These are phyloP conservation scores for Corythucha ciliata DNA, from an alignment of 2,888 invertebrate species.

Conservation along the genomic window DNA sequence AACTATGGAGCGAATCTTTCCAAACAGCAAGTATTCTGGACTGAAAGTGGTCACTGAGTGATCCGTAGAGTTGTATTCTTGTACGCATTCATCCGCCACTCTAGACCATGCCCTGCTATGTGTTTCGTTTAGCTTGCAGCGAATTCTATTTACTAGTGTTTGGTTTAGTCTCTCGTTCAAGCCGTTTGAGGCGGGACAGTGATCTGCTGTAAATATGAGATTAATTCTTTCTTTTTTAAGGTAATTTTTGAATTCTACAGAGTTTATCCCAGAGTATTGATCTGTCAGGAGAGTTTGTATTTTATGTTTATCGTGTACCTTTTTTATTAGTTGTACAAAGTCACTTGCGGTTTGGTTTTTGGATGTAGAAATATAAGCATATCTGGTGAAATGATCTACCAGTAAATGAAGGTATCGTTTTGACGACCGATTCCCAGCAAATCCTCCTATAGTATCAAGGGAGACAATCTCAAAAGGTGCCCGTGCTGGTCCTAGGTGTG, in stretches of 20 bases:
- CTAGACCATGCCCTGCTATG: conserved; percentile 34
- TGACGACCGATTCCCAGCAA: conserved; percentile 37
- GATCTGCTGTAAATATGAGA: conserved; percentile 32
- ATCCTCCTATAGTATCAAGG: conserved; percentile 38
- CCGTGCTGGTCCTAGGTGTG: conserved; percentile 32
- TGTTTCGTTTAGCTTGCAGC: conserved; percentile 35
- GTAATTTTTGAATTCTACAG: conserved; percentile 37
- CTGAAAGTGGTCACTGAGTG: conserved; percentile 35
- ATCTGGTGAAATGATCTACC: conserved; percentile 38
- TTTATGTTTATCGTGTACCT: conserved; percentile 25
- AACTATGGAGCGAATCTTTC: conserved; percentile 27
- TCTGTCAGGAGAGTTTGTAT: conserved; percentile 37
- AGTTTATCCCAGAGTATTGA: conserved; percentile 39
- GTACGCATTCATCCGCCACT: conserved; percentile 35
- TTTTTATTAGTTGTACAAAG: conserved; percentile 9
- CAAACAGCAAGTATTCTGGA: conserved; percentile 36
- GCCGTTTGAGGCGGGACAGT: conserved; percentile 34
- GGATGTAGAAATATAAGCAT: conserved; percentile 35
- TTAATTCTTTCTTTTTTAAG: conserved; percentile 32
- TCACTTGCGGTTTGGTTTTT: conserved; percentile 1
- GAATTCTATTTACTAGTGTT: conserved; percentile 37
- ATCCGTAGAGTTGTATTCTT: conserved; percentile 36
- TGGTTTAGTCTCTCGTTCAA: conserved; percentile 35
- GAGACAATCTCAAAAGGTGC: conserved; percentile 37
- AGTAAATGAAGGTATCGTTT: conserved; percentile 37